These are phyloP conservation scores for Onychostoma macrolepis DNA, from an alignment of 2,113 vertebrate genomes.

Conservation along the genomic window DNA sequence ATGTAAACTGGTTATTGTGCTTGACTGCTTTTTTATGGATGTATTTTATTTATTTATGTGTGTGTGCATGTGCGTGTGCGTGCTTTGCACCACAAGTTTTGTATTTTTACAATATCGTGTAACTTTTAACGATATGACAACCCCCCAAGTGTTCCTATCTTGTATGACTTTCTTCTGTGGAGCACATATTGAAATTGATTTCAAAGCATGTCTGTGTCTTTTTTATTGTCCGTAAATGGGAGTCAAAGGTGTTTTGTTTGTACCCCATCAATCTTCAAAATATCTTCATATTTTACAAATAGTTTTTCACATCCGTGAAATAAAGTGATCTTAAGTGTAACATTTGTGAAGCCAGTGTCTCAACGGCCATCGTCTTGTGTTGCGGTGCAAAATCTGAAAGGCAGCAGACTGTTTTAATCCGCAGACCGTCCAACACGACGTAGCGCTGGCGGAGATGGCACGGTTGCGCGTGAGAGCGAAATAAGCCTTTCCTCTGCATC, in stretches of 20 bases:
- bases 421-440: not conserved
- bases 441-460: not conserved
- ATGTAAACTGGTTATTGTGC: not conserved
- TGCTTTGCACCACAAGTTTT: not conserved
- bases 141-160: no score
- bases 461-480: not conserved
- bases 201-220: not conserved
- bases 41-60: no score
- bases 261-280: not conserved
- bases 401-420: not conserved
- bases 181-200: not conserved
- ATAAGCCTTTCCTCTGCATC: constrained; percentile 28
- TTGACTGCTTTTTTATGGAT: not conserved
- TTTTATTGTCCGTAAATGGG: not conserved
- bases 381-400: not conserved
- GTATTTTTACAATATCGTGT: no score
- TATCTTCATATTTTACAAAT: not conserved
- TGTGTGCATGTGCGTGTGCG: no score
- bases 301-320: not conserved
- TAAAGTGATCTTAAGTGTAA: not conserved
- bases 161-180: not conserved
- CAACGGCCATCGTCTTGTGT: not conserved
- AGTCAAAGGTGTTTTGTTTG: not conserved
- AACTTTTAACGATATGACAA: no score
- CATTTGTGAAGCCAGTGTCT: not conserved